These are phyloP conservation scores for Heliconius charithonia DNA, from an alignment of 2,888 invertebrate genomes.

Conservation along the genomic window DNA sequence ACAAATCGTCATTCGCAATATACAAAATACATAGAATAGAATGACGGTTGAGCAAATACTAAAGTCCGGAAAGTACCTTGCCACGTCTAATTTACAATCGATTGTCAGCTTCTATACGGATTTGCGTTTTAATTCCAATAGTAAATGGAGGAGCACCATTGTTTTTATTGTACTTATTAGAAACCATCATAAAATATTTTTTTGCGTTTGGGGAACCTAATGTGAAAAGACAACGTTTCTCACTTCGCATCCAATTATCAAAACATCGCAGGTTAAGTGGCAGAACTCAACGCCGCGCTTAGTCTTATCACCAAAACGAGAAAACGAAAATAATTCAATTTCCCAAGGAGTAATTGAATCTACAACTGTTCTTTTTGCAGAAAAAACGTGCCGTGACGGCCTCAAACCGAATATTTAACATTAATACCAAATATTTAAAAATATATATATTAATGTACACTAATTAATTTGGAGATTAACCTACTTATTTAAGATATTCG, in stretches of 20 bases:
- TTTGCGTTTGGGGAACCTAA: no score
- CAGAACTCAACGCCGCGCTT: neutral
- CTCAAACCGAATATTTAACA: no score
- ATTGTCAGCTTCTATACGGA: constrained; percentile 1
- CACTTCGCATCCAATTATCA: no score
- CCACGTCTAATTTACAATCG: constrained; percentile 26
- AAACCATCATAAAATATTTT: neutral
- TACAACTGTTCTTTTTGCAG: neutral
- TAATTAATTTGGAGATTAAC: no score
- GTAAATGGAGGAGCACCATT: constrained; percentile 1
- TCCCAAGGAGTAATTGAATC: neutral
- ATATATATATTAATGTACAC: no score
- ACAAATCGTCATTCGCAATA: constrained; percentile 34
- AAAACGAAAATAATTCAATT: neutral
- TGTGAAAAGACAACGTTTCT: neutral
- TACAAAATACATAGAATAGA: constrained; percentile 31
- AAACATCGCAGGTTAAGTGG: neutral
- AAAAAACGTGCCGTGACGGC: no score
- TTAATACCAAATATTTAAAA: no score
- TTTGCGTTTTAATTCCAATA: neutral
- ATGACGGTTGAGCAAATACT: constrained; percentile 23
- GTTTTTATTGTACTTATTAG: neutral
- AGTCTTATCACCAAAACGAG: neutral
- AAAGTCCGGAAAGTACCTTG: constrained; percentile 44
- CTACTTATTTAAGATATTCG: no score